Conservation (phyloP, 2,113 vertebrate genomes). For the Xiphophorus couchianus region DNA sequence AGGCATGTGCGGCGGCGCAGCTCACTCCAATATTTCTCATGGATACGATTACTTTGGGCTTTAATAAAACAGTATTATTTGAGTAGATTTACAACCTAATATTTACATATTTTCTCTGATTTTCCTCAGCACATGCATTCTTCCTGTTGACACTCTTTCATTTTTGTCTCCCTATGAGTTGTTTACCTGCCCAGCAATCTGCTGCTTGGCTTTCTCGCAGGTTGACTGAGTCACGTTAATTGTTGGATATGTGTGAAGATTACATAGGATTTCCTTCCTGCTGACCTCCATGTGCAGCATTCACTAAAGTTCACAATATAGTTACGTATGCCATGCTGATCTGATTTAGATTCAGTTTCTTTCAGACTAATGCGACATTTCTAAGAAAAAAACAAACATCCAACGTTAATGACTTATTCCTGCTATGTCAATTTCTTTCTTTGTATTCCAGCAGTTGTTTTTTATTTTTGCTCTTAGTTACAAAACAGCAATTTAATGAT, state of each 20-base stretch:
- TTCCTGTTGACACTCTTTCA: background rate
- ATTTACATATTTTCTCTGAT: background rate
- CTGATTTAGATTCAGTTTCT: background rate
- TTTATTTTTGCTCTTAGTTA: too few relatives aligned
- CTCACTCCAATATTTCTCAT: constrained; percentile 55
- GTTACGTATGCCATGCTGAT: too few relatives aligned
- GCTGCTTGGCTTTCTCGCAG: too few relatives aligned
- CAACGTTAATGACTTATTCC: too few relatives aligned
- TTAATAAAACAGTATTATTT: constrained; percentile 1
- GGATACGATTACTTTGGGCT: constrained; percentile 28
- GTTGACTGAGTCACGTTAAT: too few relatives aligned
- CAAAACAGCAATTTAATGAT: too few relatives aligned
- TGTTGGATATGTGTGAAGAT: too few relatives aligned
- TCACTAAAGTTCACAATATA: too few relatives aligned
- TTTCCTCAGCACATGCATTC: background rate
- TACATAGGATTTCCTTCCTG: too few relatives aligned
- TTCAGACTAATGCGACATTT: background rate
- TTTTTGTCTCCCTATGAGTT: constrained; percentile 7
- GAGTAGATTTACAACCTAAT: background rate
- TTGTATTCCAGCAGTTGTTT: too few relatives aligned
- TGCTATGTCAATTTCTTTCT: too few relatives aligned
- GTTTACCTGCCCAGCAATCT: constrained; percentile 4
- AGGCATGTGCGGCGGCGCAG: constrained; percentile 58
- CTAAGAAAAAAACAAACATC: too few relatives aligned
- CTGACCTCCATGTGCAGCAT: background rate